These are phyloP conservation scores for Pseudachorutes palmiensis DNA, from an alignment of 1,140 invertebrate genomes.

Conservation along the genomic window DNA sequence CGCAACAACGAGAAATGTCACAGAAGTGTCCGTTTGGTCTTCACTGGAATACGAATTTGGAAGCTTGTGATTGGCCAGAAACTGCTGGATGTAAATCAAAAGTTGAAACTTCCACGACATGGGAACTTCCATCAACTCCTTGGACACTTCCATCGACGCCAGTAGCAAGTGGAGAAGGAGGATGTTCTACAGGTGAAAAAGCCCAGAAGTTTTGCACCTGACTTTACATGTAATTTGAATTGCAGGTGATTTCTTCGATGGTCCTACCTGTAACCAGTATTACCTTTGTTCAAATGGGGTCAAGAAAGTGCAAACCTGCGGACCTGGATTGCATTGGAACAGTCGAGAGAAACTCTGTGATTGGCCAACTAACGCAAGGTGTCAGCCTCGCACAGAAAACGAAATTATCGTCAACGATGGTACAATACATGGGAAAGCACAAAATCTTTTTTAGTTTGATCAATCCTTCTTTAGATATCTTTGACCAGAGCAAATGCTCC, in stretches of 20 bases:
- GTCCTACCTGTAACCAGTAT: constrained; percentile 38
- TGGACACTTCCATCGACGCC: too few species aligned
- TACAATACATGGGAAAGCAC: background rate
- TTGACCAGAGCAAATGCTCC: constrained; percentile 45
- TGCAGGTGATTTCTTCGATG: constrained; percentile 36
- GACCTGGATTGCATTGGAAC: constrained; percentile 39
- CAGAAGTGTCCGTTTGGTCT: constrained; percentile 66
- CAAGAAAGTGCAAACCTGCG: constrained; percentile 36
- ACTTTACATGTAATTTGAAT: too few species aligned
- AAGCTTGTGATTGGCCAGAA: constrained; percentile 66
- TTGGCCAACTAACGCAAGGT: constrained; percentile 37
- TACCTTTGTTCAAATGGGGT: constrained; percentile 39
- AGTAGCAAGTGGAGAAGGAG: too few species aligned
- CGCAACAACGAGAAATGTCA: constrained; percentile 55
- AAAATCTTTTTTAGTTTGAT: background rate
- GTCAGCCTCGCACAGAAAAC: constrained; percentile 21
- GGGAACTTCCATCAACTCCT: background rate
- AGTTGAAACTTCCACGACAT: constrained; percentile 4
- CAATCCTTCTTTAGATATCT: background rate
- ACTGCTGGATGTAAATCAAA: constrained; percentile 19
- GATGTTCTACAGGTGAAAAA: too few species aligned
- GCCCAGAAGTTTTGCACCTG: too few species aligned
- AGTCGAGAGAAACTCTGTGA: constrained; percentile 35
- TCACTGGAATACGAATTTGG: constrained; percentile 62
- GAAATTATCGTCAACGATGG: background rate